Base-by-base conservation (phyloP, 2,888 invertebrate species). In the Erebia palarica region DNA sequence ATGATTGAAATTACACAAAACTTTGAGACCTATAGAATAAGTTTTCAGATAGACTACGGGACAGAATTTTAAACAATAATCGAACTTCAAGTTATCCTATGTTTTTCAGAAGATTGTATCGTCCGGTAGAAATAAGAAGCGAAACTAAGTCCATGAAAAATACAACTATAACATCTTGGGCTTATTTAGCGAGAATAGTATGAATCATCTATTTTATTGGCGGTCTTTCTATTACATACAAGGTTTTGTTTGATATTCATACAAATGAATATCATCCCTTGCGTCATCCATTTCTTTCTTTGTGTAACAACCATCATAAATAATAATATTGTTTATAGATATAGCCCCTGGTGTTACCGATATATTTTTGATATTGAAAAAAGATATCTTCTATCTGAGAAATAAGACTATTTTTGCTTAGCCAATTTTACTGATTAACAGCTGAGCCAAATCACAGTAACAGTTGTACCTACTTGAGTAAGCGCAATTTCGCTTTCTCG, bases 241-340 rank as follows among this genome's bases (percentile, higher is more conserved):
- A 58, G 4, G 57, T 10, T 58, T 58, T 58, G 57, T 58, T 58
- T 58, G 57, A 27, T 58, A 58, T 27, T 27, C 27, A 58, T 58
- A 58, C 27, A 13, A 21, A 27, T 11, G 57, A 58, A 58, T 58
- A 58, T 58, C 57, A 58, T 58, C 8, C 13, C 21, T 21, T 58
- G 57, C 57, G 27, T 58, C 11, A 58, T 58, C 21, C 14, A 58
- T 58, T 58, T 58, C 57, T 58, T 58, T 58, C 57, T 58, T 27
- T 58, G 57, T 5, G 11, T 21, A 58, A 58, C 4, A 27, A 58
- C 21, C 57, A 21, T 21, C 27, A 58, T 58, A 58, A 58, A 58
- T 58, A 36, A 58, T 58, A 36, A 36, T 36, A 36, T 1, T 21
- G 21, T 13, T 0, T 58, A 58, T 58, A 14, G 57, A 58, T 58